Evolutionary conservation across 2,113 vertebrate species (phyloP).

Genomic region (Apteryx owenii): DNA sequence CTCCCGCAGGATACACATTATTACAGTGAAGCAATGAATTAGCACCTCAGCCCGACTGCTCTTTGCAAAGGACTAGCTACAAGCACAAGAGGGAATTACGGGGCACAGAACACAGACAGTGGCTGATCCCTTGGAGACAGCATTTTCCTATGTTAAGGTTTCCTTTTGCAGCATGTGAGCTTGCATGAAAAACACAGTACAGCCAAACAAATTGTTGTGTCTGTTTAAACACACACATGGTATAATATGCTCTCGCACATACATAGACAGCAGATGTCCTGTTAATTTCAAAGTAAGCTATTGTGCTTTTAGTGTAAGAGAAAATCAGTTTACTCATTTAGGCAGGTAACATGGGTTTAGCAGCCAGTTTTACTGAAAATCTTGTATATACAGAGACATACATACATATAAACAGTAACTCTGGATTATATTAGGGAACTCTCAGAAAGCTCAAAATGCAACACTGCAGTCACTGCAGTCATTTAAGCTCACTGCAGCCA

Average conservation of each 20-base stretch:
- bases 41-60: background rate
- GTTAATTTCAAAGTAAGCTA: background rate
- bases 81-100: background rate
- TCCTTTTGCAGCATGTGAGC: background rate
- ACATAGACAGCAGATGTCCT: background rate
- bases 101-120: background rate
- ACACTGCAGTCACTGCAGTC: background rate
- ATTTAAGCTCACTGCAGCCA: background rate
- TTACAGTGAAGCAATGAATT: background rate
- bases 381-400: background rate
- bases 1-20: background rate
- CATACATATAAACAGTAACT: background rate
- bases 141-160: background rate
- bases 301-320: background rate
- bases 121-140: background rate
- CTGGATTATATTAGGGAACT: background rate
- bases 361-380: background rate
- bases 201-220: constrained; percentile 13
- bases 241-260: background rate
- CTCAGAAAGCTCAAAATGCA: too few relatives aligned
- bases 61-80: background rate
- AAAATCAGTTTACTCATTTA: background rate
- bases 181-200: background rate
- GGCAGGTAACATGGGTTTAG: background rate
- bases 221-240: background rate